These are phyloP conservation scores for Ectropis crepuscularia DNA, from an alignment of 2,888 invertebrate genomes.

Conservation along the genomic window DNA sequence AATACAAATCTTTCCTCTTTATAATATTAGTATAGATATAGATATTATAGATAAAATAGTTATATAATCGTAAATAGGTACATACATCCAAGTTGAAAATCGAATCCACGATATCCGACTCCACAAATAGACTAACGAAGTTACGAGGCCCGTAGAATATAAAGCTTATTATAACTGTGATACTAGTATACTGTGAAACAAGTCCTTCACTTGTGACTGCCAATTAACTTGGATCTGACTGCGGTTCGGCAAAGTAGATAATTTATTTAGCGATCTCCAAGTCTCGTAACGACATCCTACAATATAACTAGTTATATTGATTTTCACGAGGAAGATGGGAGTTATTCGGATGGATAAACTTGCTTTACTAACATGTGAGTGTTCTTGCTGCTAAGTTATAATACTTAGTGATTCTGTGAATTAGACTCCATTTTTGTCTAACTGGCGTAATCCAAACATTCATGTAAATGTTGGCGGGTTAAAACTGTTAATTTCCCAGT, in stretches of 20 bases:
- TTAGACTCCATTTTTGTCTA: neutral
- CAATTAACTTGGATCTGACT: constrained; percentile 32
- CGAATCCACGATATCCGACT: too few species aligned
- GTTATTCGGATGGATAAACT: constrained; percentile 17
- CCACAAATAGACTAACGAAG: too few species aligned
- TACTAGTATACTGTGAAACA: constrained; percentile 6
- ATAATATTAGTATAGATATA: too few species aligned
- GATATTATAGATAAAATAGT: too few species aligned
- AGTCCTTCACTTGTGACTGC: constrained; percentile 31
- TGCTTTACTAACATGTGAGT: neutral
- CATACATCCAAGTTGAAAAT: too few species aligned
- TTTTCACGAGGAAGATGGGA: constrained; percentile 19
- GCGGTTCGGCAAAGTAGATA: constrained; percentile 34
- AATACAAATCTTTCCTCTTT: too few species aligned
- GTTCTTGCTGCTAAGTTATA: neutral
- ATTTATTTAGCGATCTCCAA: constrained; percentile 34
- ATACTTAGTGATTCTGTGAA: neutral
- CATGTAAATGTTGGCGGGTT: too few species aligned
- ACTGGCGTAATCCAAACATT: too few species aligned
- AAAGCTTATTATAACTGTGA: neutral
- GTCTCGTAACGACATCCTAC: constrained; percentile 31
- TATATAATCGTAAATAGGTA: too few species aligned
- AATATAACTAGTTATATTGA: constrained; percentile 29
- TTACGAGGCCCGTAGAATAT: too few species aligned
- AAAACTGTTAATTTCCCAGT: too few species aligned